Percentiles rank a stretch among this genome's conserved stretches.
Evolutionary conservation across 1,140 invertebrate species (phyloP).

Genomic region (Homarus americanus): DNA sequence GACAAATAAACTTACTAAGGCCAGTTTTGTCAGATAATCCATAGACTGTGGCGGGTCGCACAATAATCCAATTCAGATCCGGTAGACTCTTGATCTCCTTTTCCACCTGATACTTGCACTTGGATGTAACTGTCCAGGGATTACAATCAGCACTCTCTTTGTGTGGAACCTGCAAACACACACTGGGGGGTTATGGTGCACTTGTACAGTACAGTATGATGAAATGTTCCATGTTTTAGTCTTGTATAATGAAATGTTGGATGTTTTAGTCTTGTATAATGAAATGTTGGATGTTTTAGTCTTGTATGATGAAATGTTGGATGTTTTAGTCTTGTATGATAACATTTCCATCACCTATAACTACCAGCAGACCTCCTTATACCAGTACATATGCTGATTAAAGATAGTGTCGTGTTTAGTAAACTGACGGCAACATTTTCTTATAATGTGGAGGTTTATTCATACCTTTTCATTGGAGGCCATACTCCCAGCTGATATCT

Average conservation of each 20-base stretch:
- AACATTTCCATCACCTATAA: too few relatives aligned
- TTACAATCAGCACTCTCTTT: slow-evolving; percentile 87
- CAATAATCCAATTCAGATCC: slow-evolving; percentile 87
- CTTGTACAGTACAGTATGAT: background rate
- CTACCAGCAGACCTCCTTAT: too few relatives aligned
- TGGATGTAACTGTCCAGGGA: slow-evolving; percentile 90
- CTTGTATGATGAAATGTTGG: too few relatives aligned
- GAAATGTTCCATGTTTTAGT: background rate
- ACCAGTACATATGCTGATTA: too few relatives aligned
- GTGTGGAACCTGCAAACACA: slow-evolving; percentile 81
- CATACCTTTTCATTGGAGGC: slow-evolving; percentile 88
- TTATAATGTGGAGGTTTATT: too few relatives aligned
- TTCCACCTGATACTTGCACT: slow-evolving; percentile 91
- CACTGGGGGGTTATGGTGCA: background rate
- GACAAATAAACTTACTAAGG: slow-evolving; percentile 83
- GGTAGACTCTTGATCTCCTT: slow-evolving; percentile 84
- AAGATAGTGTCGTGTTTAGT: too few relatives aligned
- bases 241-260: too few relatives aligned
- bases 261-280: too few relatives aligned
- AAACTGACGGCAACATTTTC: too few relatives aligned
- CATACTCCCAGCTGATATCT: slow-evolving; percentile 91
- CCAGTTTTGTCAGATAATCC: slow-evolving; percentile 89
- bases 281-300: too few relatives aligned
- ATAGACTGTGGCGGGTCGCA: slow-evolving; percentile 92
- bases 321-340: too few relatives aligned